phyloP scores from a whole-genome alignment of 2,113 vertebrate species.

The Plecotus auritus region DNA sequence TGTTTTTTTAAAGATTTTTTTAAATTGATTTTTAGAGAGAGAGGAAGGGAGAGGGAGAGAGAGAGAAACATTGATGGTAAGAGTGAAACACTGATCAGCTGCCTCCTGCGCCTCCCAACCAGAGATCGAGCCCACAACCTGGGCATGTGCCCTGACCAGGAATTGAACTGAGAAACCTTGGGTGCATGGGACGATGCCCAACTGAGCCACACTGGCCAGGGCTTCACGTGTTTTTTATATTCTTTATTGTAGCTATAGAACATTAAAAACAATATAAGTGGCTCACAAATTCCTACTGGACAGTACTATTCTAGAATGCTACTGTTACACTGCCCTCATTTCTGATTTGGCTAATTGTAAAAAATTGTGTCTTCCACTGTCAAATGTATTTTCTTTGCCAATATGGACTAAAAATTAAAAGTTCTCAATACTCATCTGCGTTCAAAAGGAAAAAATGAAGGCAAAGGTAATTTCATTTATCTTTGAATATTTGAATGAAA shows the following conservation, averaged over 20 bases:
- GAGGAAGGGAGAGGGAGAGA: no score
- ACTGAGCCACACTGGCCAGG: no score
- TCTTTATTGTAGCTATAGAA: neutral
- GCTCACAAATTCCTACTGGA: neutral
- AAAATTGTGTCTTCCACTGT: neutral
- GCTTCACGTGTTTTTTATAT: neutral
- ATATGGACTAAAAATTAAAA: neutral
- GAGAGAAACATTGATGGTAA: no score
- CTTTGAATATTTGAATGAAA: neutral
- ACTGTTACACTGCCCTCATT: neutral
- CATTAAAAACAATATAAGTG: neutral
- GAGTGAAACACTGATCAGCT: no score
- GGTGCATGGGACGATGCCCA: no score
- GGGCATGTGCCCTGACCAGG: no score
- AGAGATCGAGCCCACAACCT: no score
- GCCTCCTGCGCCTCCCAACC: no score
- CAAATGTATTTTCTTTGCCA: neutral
- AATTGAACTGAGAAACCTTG: no score
- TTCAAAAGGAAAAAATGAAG: neutral
- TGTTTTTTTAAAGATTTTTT: neutral
- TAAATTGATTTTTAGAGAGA: no score
- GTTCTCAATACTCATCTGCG: neutral
- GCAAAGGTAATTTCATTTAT: neutral
- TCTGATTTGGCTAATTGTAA: neutral
- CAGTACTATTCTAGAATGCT: neutral